Base-by-base conservation (phyloP, 2,888 invertebrate genomes). In the Drosophila ochracea region DNA sequence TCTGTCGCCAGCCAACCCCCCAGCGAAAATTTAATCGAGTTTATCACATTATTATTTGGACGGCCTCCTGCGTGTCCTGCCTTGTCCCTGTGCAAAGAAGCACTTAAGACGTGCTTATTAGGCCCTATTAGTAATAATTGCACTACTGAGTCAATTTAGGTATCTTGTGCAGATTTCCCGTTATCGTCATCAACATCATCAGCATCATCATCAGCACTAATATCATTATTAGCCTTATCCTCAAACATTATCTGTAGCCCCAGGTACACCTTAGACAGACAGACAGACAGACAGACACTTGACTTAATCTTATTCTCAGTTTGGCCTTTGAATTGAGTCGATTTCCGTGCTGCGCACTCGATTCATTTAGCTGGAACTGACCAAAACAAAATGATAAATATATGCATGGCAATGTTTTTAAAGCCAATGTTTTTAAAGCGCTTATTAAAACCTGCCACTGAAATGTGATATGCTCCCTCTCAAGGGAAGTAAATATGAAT, bases 111-210 rank as follows among this genome's bases (percentile, higher is more conserved):
- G 79, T 88, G 83, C 82, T 85, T 88, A 88, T 85, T 85, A 83
- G 88, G 83, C 67, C 79, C 85, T 85, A 85, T 85, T 85, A 85
- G 88, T 72, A 80, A 88, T 85, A 88, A 85, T 85, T 85, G 88
- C 78, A 85, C 85, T 76, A 79, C 83, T 28, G 85, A 85, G 88
- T 79, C 85, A 88, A 85, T 83, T 85, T 87, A 81, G 77, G 75
- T 73, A 77, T 84, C 84, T 73, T 65, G 54, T 64, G 64, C 80
- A 77, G 74, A 78, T 74, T 68, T 33, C 28, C 55, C 65, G 71
- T 68, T 73, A 74, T 73, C 66, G 37, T 52, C 47, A 60, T 60
- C 57, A 50, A 31, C 69, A 52, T 63, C 28, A 53, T 39, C 65
- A 28, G 37, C 30, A 63, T 13, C 58, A 50, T n/a, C 47, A 25